A percentile compares a stretch with the other conserved stretches of the same genome.
These are phyloP conservation scores for Rhopalosiphum nymphaeae DNA, from an alignment of 2,888 invertebrate species.

Conservation along the genomic window DNA sequence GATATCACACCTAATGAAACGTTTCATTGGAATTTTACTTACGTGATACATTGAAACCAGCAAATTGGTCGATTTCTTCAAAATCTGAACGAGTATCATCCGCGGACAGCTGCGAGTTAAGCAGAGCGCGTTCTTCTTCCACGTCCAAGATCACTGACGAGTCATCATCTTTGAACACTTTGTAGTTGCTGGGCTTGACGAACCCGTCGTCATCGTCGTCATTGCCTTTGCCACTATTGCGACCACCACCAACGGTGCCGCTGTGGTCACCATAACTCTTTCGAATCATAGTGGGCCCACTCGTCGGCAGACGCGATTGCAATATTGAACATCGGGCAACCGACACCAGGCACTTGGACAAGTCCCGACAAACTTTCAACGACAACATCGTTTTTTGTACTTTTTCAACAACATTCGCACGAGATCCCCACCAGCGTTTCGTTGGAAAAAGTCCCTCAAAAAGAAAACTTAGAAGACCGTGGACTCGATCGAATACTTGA, in stretches of 20 bases:
- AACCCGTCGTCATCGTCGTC: slow-evolving; percentile 19
- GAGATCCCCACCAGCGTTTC: not conserved
- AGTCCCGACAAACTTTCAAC: not conserved
- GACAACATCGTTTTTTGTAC: slow-evolving; percentile 6
- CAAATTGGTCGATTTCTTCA: slow-evolving; percentile 72
- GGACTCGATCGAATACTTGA: too few relatives aligned
- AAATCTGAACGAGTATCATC: not conserved
- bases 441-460: not conserved
- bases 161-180: slow-evolving; percentile 80
- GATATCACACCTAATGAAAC: not conserved
- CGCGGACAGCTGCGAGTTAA: not conserved
- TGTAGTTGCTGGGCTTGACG: slow-evolving; percentile 73
- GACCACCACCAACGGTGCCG: not conserved
- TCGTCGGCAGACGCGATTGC: not conserved
- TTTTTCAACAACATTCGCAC: not conserved
- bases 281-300: not conserved
- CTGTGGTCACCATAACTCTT: not conserved
- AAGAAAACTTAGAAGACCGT: not conserved
- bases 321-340: not conserved
- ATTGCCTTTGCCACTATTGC: not conserved
- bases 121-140: slow-evolving; percentile 75
- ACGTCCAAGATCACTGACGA: slow-evolving; percentile 80
- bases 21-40: slow-evolving; percentile 69
- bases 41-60: slow-evolving; percentile 77
- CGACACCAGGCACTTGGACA: not conserved